A percentile compares a stretch with the other conserved stretches of the same genome.
Conservation (phyloP, 2,888 invertebrate genomes). For the Brachylomia viminalis region DNA sequence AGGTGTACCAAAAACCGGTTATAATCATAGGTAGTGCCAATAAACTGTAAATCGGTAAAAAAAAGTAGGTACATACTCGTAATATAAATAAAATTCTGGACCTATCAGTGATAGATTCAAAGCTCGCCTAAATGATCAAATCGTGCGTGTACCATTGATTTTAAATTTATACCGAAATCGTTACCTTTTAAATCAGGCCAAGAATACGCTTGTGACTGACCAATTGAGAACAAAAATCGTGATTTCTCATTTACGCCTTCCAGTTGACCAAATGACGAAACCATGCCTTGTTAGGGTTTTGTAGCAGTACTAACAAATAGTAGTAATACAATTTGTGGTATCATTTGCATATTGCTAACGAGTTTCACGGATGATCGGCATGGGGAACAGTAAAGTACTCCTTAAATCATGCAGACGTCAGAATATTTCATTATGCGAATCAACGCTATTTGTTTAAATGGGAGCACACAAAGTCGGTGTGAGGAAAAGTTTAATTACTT, state of each 20-base stretch:
- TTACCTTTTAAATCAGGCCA: constrained; percentile 45
- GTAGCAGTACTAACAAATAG: constrained; percentile 19
- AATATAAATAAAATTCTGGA: no score
- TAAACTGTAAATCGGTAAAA: background rate
- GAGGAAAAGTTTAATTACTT: constrained; percentile 45
- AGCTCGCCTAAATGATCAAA: constrained; percentile 3
- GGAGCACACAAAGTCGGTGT: constrained; percentile 15
- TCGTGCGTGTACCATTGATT: constrained; percentile 49
- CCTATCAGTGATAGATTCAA: background rate
- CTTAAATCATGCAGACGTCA: constrained; percentile 31
- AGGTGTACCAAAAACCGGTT: background rate
- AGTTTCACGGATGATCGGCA: constrained; percentile 33
- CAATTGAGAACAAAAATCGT: constrained; percentile 42
- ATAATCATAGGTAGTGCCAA: background rate
- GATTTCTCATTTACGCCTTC: constrained; percentile 28
- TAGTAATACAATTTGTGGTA: constrained; percentile 7
- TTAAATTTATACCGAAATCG: constrained; percentile 37
- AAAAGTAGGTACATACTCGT: no score
- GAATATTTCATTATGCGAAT: constrained; percentile 44
- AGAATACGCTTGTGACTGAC: constrained; percentile 46
- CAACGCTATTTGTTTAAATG: constrained; percentile 23
- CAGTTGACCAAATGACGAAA: constrained; percentile 17
- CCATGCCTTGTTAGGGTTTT: constrained; percentile 5
- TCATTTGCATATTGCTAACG: constrained; percentile 42
- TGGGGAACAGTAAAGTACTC: constrained; percentile 11